Evolutionary conservation across 92 coral and sea anemone species (phyloP), one percentile per base, ranked within the genome.

Genomic region (Phenganax stokvisi): DNA sequence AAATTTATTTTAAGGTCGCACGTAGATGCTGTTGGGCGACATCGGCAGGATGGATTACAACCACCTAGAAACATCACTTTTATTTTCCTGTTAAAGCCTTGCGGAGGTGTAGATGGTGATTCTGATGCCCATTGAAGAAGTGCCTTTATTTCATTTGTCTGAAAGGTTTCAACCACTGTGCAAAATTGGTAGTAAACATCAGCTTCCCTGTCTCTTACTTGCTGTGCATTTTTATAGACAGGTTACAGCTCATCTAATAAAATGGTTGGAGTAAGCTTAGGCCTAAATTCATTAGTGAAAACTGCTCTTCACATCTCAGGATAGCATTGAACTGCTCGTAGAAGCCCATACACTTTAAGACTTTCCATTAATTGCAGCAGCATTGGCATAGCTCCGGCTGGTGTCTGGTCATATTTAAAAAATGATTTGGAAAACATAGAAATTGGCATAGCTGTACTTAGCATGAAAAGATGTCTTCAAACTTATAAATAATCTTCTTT

Each of bases 1-100:
- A 87, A 16, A 10, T 74, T 87, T 56, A 87, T 47, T 74, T 12
- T 58, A 66, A 87, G 87, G 74, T 77, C 81, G 78, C 87, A 87
- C 44, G 89, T 87, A n/a, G 87, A 87, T 37, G 89, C 75, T 44
- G 89, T 87, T 51, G 89, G 89, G 71, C 84, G 84, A 69, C 87
- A 84, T 51, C 84, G 51, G 60, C 89, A 87, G 62, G 84, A 84
- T 69, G 62, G 64, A 56, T 28, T 37, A 87, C 87, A 87, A 71
- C 80, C 87, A 75, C 74, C 76, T 9, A 87, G 79, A 83, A 87
- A 87, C 72, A 64, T 74, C 56, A 87, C 52, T 37, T 72, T 64
- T 28, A 83, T 52, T 84, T 83, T 84, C 81, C 72, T 87, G 51
- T 57, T 86, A 59, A 86, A 79, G 44, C 89, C 89, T 71, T 82